Percentiles rank a stretch among this genome's conserved stretches.
These are phyloP conservation scores for Plagiodera versicolora DNA, from an alignment of 2,888 invertebrate genomes.

Conservation along the genomic window DNA sequence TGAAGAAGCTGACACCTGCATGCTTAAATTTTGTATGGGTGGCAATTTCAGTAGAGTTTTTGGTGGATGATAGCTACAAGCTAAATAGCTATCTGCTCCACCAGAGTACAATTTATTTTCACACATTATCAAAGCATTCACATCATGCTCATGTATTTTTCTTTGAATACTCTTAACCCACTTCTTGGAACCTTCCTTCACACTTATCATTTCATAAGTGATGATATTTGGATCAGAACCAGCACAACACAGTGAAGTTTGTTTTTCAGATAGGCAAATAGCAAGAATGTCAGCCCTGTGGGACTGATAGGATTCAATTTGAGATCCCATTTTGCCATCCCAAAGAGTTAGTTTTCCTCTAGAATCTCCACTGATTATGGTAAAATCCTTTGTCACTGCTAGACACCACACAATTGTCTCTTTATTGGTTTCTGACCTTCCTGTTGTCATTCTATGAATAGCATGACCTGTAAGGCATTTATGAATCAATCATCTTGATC, in stretches of 20 bases:
- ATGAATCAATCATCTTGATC: conserved; percentile 3
- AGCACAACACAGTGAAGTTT: conserved; percentile 72
- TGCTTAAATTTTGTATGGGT: conserved; percentile 66
- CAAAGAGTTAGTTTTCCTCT: conserved; percentile 84
- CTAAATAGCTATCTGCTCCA: conserved; percentile 79
- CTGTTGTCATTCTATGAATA: conserved; percentile 76
- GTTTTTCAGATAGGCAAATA: conserved; percentile 70
- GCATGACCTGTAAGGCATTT: conserved; percentile 66
- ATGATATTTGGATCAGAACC: conserved; percentile 83
- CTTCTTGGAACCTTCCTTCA: conserved; percentile 59
- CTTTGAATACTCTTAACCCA: conserved; percentile 85
- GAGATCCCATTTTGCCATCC: conserved; percentile 80
- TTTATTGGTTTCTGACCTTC: conserved; percentile 62
- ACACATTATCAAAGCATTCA: conserved; percentile 66
- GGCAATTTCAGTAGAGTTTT: conserved; percentile 71
- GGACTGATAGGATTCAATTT: conserved; percentile 76
- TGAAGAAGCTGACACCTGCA: conserved; percentile 58
- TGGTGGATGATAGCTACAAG: conserved; percentile 70
- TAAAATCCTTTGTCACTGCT: conserved; percentile 77
- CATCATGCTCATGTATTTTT: conserved; percentile 84
- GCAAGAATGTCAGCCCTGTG: conserved; percentile 82
- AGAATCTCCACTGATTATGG: conserved; percentile 86
- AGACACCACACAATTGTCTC: conserved; percentile 87
- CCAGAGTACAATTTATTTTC: conserved; percentile 74
- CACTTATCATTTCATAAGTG: conserved; percentile 69